phyloP scores from a whole-genome alignment of 2,888 invertebrate species.

The Electrophaes corylata region DNA sequence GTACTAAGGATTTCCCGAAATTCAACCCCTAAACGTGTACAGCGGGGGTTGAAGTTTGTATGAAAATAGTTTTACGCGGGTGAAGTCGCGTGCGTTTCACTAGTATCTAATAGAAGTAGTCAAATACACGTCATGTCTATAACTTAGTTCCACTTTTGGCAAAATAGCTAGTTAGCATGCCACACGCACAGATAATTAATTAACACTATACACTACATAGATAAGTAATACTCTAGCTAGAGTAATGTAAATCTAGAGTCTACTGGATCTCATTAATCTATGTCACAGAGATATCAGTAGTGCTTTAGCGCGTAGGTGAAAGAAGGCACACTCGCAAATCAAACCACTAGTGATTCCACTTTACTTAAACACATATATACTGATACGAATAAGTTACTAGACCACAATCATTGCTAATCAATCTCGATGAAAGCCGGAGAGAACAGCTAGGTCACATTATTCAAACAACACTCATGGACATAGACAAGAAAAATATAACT shows the following conservation, averaged over 20 bases:
- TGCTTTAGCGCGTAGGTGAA: constrained; percentile 53
- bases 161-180: not conserved
- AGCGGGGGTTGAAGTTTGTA: no score
- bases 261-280: constrained; percentile 1
- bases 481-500: no score
- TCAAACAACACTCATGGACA: not conserved
- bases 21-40: no score
- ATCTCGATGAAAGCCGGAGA: constrained; percentile 49
- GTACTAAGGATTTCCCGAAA: no score
- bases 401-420: constrained; percentile 69
- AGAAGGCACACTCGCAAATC: constrained; percentile 62
- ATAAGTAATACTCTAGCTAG: not conserved
- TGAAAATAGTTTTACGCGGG: no score
- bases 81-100: no score
- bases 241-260: not conserved
- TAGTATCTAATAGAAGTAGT: not conserved
- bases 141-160: no score
- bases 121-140: not conserved
- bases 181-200: not conserved
- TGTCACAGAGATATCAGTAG: constrained; percentile 6
- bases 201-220: no score
- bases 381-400: constrained; percentile 56
- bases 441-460: constrained; percentile 14
- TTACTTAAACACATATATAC: constrained; percentile 56
- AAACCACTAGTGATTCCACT: constrained; percentile 53